Conservation (phyloP, 64 coral and sea anemone genomes). For the Stylophora pistillata region DNA sequence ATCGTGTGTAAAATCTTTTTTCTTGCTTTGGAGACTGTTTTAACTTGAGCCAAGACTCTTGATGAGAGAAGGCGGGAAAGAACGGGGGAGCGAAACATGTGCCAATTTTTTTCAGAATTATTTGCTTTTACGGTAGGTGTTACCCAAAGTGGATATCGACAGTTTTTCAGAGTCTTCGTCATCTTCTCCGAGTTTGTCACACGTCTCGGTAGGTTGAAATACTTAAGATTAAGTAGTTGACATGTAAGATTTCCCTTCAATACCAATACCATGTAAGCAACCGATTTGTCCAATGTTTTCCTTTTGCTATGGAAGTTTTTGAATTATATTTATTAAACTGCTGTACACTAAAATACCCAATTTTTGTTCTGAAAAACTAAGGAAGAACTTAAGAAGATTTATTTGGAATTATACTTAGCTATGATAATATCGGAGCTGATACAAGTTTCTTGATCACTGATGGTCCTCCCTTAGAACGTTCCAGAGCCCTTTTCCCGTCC, state of each 20-base stretch:
- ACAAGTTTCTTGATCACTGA: too few relatives aligned
- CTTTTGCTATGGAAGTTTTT: too few relatives aligned
- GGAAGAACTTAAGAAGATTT: too few relatives aligned
- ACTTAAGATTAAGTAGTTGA: neutral
- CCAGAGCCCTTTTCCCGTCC: slow-evolving; percentile 67
- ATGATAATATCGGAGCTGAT: too few relatives aligned
- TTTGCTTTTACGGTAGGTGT: slow-evolving; percentile 47
- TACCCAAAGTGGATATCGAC: slow-evolving; percentile 94
- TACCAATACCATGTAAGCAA: neutral
- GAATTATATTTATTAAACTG: too few relatives aligned
- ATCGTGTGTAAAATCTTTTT: neutral
- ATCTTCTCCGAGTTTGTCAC: slow-evolving; percentile 8
- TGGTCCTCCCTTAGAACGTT: slow-evolving; percentile 1
- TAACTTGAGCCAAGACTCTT: too few relatives aligned
- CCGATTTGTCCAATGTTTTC: too few relatives aligned
- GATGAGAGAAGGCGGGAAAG: too few relatives aligned
- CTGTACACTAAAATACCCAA: too few relatives aligned
- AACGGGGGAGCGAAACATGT: too few relatives aligned
- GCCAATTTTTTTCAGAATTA: neutral
- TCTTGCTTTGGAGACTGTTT: neutral
- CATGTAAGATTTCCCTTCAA: neutral
- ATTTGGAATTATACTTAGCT: too few relatives aligned
- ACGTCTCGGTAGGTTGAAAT: slow-evolving; percentile 55
- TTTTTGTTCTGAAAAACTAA: too few relatives aligned
- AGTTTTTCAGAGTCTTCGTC: slow-evolving; percentile 70